Base-by-base conservation (phyloP, 1,140 invertebrate genomes). In the Drosophila pruinosa region DNA sequence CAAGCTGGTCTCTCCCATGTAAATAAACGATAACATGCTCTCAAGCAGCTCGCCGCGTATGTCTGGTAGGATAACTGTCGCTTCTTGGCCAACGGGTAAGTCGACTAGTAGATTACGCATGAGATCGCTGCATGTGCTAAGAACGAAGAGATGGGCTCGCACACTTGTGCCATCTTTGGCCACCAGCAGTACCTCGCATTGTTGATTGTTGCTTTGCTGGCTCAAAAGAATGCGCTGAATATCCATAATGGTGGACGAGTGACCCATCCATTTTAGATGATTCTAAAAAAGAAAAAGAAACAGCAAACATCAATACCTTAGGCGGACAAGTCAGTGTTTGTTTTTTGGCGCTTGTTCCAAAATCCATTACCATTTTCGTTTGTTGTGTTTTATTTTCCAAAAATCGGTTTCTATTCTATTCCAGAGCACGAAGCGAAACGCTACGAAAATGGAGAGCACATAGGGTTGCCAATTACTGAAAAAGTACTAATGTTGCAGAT, bases 241-340 rank as follows among this genome's bases (percentile, higher is more conserved):
- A 48, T 91, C 90, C 69, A 91, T 83, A 52, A 91, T 88, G 17
- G 90, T 91, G 63, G 78, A 78, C 54, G 88, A 74, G 59, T 91
- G 90, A n/a, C 88, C 90, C 90, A 91, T 91, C 90, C 90, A 91
- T 72, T 91, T 91, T 4, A 91, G 65, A 48, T 91, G 75, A 79
- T 91, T 91, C 90, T 88, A n/a, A 3, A 12, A 72, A 6, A 47
- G 26, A 17, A 14, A 12, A 24, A 26, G 1, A 24, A 15, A 12
- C 19, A 0, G 24, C 43, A 12, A n/a, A 39, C 47, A 4, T 1
- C 5, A 57, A 14, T 7, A 12, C 15, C 15, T 34, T 2, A 12
- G 4, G 28, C 12, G 14, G 10, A 28, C 5, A 3, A 36, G 12
- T 26, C 14, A 22, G 14, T 56, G 34, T 43, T 63, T 68, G 72